Conservation (phyloP, 2,888 invertebrate genomes). For the Rotaria magnacalcarata region DNA sequence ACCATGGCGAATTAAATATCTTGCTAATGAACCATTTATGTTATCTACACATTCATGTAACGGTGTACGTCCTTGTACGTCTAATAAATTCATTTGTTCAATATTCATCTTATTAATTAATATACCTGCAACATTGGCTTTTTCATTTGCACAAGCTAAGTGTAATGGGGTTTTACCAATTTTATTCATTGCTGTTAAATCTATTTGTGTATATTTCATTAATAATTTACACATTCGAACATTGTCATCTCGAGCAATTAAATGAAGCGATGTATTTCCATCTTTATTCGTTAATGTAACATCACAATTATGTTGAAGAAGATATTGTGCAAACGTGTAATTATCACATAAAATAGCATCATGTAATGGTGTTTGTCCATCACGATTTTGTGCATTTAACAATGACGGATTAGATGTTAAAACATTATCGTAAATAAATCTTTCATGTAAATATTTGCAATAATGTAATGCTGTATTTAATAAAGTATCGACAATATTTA, state of each 20-base stretch:
- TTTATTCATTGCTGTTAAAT: neutral
- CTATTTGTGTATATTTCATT: neutral
- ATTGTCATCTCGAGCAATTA: slow-evolving; percentile 7
- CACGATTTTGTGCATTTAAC: slow-evolving; percentile 88
- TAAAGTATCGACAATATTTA: neutral
- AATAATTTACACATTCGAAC: neutral
- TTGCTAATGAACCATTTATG: neutral
- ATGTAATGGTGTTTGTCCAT: slow-evolving; percentile 74
- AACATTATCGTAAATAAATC: neutral
- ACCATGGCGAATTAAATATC: slow-evolving; percentile 33
- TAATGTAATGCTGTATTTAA: slow-evolving; percentile 16
- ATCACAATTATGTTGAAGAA: slow-evolving; percentile 1
- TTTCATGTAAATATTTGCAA: neutral
- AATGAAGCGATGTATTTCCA: slow-evolving; percentile 11
- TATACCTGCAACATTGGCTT: neutral
- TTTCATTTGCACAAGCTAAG: slow-evolving; percentile 33
- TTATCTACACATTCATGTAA: slow-evolving; percentile 30
- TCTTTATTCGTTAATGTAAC: neutral
- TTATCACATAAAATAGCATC: slow-evolving; percentile 65
- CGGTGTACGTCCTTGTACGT: neutral
- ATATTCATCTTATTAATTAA: slow-evolving; percentile 27
- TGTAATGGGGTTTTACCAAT: slow-evolving; percentile 14
- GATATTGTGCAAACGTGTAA: neutral
- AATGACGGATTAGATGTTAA: neutral
- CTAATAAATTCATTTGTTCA: neutral